Conservation (phyloP, 2,888 invertebrate genomes). For the Thalpophila matura region DNA sequence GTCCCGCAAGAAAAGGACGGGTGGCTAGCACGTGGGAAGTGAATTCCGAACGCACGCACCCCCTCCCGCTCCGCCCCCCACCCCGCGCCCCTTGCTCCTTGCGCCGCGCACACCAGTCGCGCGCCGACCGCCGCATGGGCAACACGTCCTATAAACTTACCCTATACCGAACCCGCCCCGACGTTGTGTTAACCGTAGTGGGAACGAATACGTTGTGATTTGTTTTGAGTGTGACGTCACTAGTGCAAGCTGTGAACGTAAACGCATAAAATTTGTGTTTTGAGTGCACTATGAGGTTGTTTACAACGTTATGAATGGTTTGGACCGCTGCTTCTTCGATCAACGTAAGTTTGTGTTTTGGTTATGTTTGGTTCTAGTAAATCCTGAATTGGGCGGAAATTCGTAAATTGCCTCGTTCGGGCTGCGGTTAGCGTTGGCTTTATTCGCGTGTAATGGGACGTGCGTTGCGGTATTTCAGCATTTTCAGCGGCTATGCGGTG, state of each 20-base stretch:
- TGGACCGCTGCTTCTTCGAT: constrained; percentile 91
- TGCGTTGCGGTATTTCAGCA: constrained; percentile 77
- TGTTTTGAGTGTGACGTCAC: constrained; percentile 87
- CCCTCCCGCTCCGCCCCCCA: constrained; percentile 72
- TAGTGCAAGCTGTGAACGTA: constrained; percentile 82
- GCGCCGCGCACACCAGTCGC: constrained; percentile 88
- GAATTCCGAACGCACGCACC: constrained; percentile 90
- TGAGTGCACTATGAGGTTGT: constrained; percentile 89
- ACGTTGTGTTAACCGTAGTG: constrained; percentile 83
- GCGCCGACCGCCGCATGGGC: constrained; percentile 88
- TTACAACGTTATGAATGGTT: constrained; percentile 89
- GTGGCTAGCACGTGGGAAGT: constrained; percentile 88
- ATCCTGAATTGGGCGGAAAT: constrained; percentile 75
- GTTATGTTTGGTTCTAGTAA: constrained; percentile 72
- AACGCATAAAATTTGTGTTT: constrained; percentile 81
- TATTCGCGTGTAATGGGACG: constrained; percentile 77
- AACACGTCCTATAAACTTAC: constrained; percentile 69
- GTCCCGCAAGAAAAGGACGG: constrained; percentile 88
- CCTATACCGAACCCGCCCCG: constrained; percentile 56
- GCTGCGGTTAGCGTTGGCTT: constrained; percentile 79
- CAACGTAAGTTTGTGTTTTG: constrained; percentile 87
- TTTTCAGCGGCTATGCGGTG: constrained; percentile 75
- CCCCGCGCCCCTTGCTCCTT: constrained; percentile 72
- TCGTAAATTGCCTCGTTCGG: constrained; percentile 76
- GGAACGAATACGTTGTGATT: constrained; percentile 87